Evolutionary conservation across 1,140 invertebrate genomes (phyloP).

Genomic region (Penaeus indicus): DNA sequence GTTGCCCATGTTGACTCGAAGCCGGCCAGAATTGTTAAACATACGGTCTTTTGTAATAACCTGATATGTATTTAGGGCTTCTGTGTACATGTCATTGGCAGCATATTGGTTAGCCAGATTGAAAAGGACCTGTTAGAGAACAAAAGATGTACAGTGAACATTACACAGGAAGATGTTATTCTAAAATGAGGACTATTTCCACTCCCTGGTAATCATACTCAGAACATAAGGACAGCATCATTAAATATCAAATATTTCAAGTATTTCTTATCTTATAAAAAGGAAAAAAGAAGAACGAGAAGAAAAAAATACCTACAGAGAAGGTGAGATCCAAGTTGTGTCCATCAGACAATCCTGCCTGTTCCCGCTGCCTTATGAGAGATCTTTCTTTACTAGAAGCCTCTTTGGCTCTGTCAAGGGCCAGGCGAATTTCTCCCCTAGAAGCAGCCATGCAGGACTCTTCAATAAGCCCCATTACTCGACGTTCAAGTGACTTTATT

Average conservation of each 20-base stretch:
- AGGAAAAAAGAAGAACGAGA: too few species aligned
- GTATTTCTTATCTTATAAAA: too few species aligned
- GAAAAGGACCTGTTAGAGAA: conserved; percentile 83
- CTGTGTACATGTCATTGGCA: conserved; percentile 93
- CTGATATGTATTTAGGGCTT: conserved; percentile 96
- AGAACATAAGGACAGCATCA: too few species aligned
- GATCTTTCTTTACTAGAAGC: conserved; percentile 92
- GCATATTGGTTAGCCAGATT: conserved; percentile 95
- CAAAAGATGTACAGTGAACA: conserved; percentile 52
- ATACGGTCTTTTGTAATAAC: conserved; percentile 78
- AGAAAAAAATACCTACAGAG: conserved; percentile 17
- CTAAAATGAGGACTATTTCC: too few species aligned
- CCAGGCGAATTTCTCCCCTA: conserved; percentile 77
- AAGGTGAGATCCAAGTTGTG: conserved; percentile 57
- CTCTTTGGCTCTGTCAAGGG: conserved; percentile 95
- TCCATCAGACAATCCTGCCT: conserved; percentile 55
- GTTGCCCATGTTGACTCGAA: conserved; percentile 99
- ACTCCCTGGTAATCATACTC: too few species aligned
- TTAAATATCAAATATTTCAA: too few species aligned
- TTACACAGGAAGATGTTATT: too few species aligned
- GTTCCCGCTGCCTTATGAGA: conserved; percentile 75
- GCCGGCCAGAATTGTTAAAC: conserved; percentile 87
- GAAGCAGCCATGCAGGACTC: conserved; percentile 81
- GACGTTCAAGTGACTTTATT: conserved; percentile 83
- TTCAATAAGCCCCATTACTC: conserved; percentile 87